Evolutionary conservation across 2,113 vertebrate genomes (phyloP).

Genomic region (Eublepharis macularius): DNA sequence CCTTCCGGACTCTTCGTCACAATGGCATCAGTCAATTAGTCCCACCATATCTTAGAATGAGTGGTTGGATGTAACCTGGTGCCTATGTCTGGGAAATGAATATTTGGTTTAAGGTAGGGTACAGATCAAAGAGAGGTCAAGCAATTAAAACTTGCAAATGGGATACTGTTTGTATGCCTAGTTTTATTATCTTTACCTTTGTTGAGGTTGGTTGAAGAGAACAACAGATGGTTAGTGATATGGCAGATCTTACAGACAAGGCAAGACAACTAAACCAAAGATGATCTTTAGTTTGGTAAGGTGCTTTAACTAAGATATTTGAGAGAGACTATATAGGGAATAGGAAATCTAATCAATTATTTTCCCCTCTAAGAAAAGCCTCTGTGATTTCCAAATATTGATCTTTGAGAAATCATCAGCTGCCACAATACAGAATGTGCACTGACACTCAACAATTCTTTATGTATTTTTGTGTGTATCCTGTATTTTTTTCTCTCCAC

Average conservation of each 20-base stretch:
- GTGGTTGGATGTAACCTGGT: neutral
- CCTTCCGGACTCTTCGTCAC: neutral
- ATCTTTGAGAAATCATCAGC: conserved; percentile 45
- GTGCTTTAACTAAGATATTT: conserved; percentile 41
- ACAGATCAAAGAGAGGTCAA: neutral
- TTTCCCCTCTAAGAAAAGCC: conserved; percentile 28
- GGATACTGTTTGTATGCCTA: conserved; percentile 46
- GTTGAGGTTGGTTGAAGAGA: conserved; percentile 37
- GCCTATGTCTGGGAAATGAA: neutral
- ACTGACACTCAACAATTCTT: conserved; percentile 42
- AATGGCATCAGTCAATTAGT: neutral
- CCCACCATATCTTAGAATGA: neutral
- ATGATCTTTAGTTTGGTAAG: conserved; percentile 26
- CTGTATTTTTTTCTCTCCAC: conserved; percentile 43
- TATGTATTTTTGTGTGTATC: conserved; percentile 33
- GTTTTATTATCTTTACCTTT: conserved; percentile 33
- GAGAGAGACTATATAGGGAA: neutral
- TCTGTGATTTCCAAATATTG: conserved; percentile 45
- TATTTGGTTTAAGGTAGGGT: neutral
- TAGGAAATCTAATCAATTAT: neutral
- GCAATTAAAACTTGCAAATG: conserved; percentile 36
- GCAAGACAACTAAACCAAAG: conserved; percentile 28
- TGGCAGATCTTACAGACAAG: conserved; percentile 21
- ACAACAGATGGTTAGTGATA: conserved; percentile 11
- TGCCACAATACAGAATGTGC: conserved; percentile 2